Evolutionary conservation across 2,888 invertebrate genomes (phyloP).

Genomic region (Argyresthia goedartella): DNA sequence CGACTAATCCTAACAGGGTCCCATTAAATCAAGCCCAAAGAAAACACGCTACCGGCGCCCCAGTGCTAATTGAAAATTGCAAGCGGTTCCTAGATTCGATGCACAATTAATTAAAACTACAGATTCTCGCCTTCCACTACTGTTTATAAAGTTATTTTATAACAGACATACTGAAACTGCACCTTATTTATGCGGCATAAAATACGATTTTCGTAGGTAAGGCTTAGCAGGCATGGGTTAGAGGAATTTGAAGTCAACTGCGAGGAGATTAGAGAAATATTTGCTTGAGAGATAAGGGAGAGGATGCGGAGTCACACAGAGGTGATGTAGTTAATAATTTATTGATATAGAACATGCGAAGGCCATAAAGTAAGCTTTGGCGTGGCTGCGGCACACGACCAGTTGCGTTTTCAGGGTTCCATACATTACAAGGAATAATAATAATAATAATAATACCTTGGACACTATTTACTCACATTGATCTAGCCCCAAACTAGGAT

Average conservation of each 20-base stretch:
- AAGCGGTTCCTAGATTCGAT: constrained; percentile 47
- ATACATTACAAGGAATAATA: background rate
- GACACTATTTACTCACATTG: no score
- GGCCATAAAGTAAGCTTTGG: constrained; percentile 69
- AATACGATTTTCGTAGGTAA: background rate
- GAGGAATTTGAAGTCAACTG: background rate
- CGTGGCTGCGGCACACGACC: constrained; percentile 25
- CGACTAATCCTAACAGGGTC: constrained; percentile 9
- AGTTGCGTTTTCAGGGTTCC: constrained; percentile 27
- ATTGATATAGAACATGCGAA: constrained; percentile 70
- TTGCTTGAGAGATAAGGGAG: constrained; percentile 41
- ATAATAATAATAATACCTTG: no score
- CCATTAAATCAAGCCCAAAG: constrained; percentile 51
- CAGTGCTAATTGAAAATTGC: constrained; percentile 58
- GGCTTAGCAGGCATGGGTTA: background rate
- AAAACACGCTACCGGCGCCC: constrained; percentile 59
- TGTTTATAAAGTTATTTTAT: constrained; percentile 24
- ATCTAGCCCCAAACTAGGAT: no score
- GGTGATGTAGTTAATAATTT: constrained; percentile 64
- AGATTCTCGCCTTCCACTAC: constrained; percentile 51
- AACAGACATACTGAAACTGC: background rate
- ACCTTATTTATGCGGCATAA: background rate
- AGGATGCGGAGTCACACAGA: constrained; percentile 64
- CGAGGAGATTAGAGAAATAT: constrained; percentile 34
- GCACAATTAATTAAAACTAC: constrained; percentile 57